These are phyloP conservation scores for Noturus placidus DNA, from an alignment of 2,113 vertebrate species.

Conservation along the genomic window DNA sequence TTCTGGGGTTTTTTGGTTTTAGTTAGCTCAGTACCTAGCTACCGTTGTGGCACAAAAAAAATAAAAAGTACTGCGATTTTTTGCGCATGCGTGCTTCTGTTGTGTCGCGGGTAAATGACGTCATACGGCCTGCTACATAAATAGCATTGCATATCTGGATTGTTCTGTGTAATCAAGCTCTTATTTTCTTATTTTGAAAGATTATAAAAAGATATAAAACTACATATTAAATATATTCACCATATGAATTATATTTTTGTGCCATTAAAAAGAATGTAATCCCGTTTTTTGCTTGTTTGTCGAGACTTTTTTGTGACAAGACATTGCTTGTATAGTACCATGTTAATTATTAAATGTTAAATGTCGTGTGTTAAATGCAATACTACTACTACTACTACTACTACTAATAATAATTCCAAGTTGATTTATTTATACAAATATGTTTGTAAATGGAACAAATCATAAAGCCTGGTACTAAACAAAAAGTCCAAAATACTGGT, in stretches of 20 bases:
- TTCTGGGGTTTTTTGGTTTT: neutral
- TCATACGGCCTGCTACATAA: neutral
- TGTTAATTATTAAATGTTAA: no score
- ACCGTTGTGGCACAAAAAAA: neutral
- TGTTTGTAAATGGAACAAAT: no score
- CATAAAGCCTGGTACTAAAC: no score
- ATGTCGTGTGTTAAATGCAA: no score
- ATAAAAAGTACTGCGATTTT: neutral
- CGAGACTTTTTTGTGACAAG: no score
- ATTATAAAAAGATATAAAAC: neutral
- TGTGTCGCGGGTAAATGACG: neutral
- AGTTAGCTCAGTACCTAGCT: neutral
- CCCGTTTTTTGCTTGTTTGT: no score
- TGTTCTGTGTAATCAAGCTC: neutral
- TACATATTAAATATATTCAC: no score
- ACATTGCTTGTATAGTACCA: neutral
- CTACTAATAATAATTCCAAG: no score
- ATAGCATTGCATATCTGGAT: no score
- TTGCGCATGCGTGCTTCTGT: slow-evolving; percentile 1
- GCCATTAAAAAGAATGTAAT: neutral
- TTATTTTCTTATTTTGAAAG: neutral
- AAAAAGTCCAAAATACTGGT: no score
- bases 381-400: no score
- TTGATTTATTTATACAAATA: no score
- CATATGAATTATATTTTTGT: neutral